Evolutionary conservation across 2,113 vertebrate species (phyloP), one percentile per base, ranked within the genome.

Genomic region (Uropsilus gracilis): DNA sequence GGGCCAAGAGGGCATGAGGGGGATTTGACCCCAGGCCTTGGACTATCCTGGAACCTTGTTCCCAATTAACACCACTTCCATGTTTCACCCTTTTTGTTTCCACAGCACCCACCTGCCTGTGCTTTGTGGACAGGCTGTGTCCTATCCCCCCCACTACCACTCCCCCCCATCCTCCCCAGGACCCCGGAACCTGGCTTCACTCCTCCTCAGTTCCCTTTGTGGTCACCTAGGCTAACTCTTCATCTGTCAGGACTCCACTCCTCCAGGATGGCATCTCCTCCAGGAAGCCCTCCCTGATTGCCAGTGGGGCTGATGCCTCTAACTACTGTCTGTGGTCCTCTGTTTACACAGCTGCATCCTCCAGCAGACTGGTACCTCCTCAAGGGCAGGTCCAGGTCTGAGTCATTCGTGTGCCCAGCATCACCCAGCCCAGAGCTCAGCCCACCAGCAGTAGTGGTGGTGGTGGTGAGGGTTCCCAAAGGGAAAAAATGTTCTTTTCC

Each of bases 301-400:
- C 68, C 34, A 7, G 22, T 53, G 17, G n/a, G 16, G 28, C 59
- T 18, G 16, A 12, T 44, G 55, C 34, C 71, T 66, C 82, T 13
- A 20, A 55, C 0, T 14, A 37, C 57, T 66, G 57, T 55, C 44
- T 32, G 32, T 80, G 73, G 34, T 18, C 24, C 82, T 80, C 46
- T 96, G 84, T 96, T 96, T 86, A 91, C 39, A 89, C 95, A 97
- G 94, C 96, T 96, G 95, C 76, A 78, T 89, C 75, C 69, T 75
- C 39, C 34, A 61, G 24, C 59, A 66, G 71, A 78, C 0, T 85
- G 94, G 73, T 73, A 78, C 28, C 95, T 93, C 69, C 91, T 34
- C 34, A 46, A 78, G 92, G 86, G 86, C 86, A 86, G 73, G 82
- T 57, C 85, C 17, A 0, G 32, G 53, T 16, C 68, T 97, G 96